Base-by-base conservation (phyloP, 1,140 invertebrate genomes). In the Sweltsa coloradensis region DNA sequence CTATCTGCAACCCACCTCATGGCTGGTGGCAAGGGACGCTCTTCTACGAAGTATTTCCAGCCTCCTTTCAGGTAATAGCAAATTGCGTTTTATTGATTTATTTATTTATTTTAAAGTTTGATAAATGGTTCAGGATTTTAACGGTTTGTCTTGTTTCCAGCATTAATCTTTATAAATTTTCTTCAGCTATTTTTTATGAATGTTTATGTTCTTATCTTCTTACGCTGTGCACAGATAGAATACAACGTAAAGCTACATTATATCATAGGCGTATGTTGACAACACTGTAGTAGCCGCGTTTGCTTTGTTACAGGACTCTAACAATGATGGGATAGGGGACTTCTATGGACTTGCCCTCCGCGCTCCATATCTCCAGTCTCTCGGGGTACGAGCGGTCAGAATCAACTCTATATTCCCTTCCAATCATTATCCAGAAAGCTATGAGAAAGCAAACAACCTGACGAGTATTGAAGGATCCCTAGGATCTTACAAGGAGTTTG, bases 1-100 rank as follows among this genome's bases (percentile, higher is more conserved):
- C 71, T 60, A 71, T 71, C 47, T 88, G 81, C 51, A 79, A 82
- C 59, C 79, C 78, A 25, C 53, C 62, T 6, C 63, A 69, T 2
- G 68, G 80, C 45, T 91, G 86, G 86, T 85, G 84, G 69, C 81
- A 86, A 68, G 83, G 85, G 11, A 76, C 74, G 42, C 67, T 86
- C 1, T 79, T 89, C 55, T 89, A 89, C 58, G 84, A 89, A 66
- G 76, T 90, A 44, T 87, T 87, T 55, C 83, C 84, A 2, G 80
- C 80, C 0, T 85, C 83, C 34, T 89, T 87, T 58, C 75, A 84
- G 60, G 65, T 51, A 51, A 60, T 2, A 49, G 63, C 49, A n/a
- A 53, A 44, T 47, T 29, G 7, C 6, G 40, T 24, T 29, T 6
- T 37, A 2, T 31, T 14, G 14, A 2, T 13, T 13, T 31, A 1